phyloP scores from a whole-genome alignment of 2,113 vertebrate species.

The Orientallactaga bullata region DNA sequence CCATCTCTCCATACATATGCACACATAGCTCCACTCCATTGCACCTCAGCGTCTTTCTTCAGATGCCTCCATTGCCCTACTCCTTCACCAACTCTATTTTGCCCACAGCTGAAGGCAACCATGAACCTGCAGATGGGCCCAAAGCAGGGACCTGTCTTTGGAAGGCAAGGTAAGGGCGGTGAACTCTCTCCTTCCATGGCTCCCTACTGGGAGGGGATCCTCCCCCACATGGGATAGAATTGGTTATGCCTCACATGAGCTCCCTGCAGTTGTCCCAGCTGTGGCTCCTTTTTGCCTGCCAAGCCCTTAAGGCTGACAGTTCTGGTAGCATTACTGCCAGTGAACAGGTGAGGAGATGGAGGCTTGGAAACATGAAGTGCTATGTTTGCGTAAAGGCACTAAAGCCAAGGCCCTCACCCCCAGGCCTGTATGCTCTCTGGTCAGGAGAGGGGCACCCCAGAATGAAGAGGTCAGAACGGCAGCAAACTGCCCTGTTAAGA shows the following conservation, averaged over 20 bases:
- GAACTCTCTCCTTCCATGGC: neutral
- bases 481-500: neutral
- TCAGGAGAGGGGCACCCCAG: neutral
- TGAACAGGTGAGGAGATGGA: neutral
- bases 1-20: no score
- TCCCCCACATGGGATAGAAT: rapidly evolving
- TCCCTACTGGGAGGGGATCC: neutral
- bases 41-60: neutral
- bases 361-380: neutral
- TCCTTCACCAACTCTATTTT: neutral
- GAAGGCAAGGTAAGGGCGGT: constrained; percentile 52
- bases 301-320: neutral
- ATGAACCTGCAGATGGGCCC: neutral
- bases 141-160: neutral
- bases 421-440: neutral
- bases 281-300: neutral
- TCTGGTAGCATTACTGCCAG: neutral
- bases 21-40: neutral
- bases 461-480: neutral
- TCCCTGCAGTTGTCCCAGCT: neutral
- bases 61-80: rapidly evolving
- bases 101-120: constrained; percentile 34
- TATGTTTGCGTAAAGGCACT: neutral
- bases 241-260: neutral
- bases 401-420: neutral